Base-by-base conservation (phyloP, 1,140 invertebrate species). In the Ptiloglossa arizonensis region DNA sequence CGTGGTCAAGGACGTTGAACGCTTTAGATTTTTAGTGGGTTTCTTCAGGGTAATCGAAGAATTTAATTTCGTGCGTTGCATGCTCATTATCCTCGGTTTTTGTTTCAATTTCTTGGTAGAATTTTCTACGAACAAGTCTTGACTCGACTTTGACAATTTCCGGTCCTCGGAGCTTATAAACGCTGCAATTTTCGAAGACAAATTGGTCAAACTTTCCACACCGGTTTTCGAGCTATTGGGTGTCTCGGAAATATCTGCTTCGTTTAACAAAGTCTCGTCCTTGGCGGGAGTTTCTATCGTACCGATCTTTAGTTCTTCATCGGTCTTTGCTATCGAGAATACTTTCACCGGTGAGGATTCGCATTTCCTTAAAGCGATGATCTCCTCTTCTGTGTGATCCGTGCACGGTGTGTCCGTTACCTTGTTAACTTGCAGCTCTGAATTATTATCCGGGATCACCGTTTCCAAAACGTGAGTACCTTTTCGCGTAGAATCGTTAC, bases 281-380 rank as follows among this genome's bases (percentile, higher is more conserved):
- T 93, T 93, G 0, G 80, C 88, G 15, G 91, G 92, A 0, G 91
- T 92, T 80, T 92, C 91, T 60, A 87, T 80, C 0, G 50, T n/a
- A 9, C 63, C 17, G 9, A 19, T 72, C 50, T 82, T 46, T 19
- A 85, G 50, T 15, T 86, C 71, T 3, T 87, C 75, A 0, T 83
- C 66, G 3, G 75, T 85, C 66, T 91, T 89, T 0, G 35, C 48
- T 22, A 91, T 63, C 2, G 86, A 64, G 38, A 91, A 89, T n/a
- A 89, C 71, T 81, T 92, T 93, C 1, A 35, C 15, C 0, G 92
- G 90, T 19, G 92, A 92, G 0, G 59, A 69, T 19, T 77, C 81
- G 1, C 32, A 27, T 2, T 60, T 70, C 15, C 11, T 72, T 48
- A 17, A 60, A 5, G 29, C 50, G 48, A 71, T 27, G 2, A 15